A percentile compares a stretch with the other conserved stretches of the same genome.
These are phyloP conservation scores for Hemicrepidius hirtus DNA, from an alignment of 2,888 invertebrate genomes.

Conservation along the genomic window DNA sequence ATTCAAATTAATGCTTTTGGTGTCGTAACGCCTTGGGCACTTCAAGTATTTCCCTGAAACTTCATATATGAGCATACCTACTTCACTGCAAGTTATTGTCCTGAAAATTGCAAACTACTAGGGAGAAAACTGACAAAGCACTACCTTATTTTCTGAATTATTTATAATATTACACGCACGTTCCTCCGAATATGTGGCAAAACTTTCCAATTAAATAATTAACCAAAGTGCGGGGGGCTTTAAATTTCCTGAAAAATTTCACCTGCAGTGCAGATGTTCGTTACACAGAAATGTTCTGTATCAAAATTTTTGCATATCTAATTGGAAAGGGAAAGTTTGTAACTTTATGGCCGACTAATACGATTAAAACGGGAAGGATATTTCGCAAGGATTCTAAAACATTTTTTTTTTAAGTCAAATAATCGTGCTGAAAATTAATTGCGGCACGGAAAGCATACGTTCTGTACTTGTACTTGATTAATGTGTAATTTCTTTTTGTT, in stretches of 20 bases:
- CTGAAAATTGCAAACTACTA: slow-evolving; percentile 18
- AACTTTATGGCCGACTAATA: no score
- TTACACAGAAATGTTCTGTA: no score
- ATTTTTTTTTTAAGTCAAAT: no score
- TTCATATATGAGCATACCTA: neutral
- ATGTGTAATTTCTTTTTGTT: neutral
- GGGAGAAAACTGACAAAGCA: slow-evolving; percentile 14
- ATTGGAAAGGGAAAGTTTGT: no score
- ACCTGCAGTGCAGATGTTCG: neutral
- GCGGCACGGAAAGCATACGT: no score
- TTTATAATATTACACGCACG: slow-evolving; percentile 26
- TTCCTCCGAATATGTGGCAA: slow-evolving; percentile 4
- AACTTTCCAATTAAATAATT: slow-evolving; percentile 30
- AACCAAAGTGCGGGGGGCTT: neutral
- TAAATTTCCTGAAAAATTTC: no score
- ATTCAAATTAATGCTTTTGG: no score
- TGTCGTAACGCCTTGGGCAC: no score
- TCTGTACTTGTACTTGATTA: neutral
- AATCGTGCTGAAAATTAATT: no score
- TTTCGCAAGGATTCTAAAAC: no score
- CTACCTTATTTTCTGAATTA: slow-evolving; percentile 13
- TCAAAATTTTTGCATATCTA: no score
- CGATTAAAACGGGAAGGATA: no score
- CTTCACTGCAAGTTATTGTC: slow-evolving; percentile 13
- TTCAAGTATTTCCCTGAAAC: neutral